Percentiles rank a stretch among this genome's conserved stretches.
These are phyloP conservation scores for Oreochromis spilurus DNA, from an alignment of 2,113 vertebrate genomes.

Conservation along the genomic window DNA sequence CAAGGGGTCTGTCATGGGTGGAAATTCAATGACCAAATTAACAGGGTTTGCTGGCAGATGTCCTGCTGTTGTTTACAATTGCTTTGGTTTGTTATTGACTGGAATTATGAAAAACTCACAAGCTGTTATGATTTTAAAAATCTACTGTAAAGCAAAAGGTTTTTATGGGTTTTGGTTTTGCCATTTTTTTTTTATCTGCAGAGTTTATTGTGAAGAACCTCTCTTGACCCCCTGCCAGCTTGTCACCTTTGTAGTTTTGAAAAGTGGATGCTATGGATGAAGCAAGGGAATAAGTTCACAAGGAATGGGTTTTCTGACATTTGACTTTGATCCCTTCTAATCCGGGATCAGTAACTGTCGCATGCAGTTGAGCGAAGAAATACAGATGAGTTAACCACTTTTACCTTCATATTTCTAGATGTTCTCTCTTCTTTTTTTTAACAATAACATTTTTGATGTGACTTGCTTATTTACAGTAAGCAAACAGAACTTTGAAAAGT, in stretches of 20 bases:
- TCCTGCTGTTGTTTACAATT: not conserved
- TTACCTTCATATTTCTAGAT: not conserved
- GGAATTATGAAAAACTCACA: not conserved
- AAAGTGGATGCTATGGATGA: not conserved
- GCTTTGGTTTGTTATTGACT: not conserved
- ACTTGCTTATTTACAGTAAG: not conserved
- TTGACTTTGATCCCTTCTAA: slow-evolving; percentile 21
- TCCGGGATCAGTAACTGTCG: not conserved
- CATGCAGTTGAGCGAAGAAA: not conserved
- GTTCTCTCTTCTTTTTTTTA: not conserved
- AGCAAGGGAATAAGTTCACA: not conserved
- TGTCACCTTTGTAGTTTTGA: slow-evolving; percentile 29
- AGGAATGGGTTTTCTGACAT: slow-evolving; percentile 15
- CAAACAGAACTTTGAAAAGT: not conserved
- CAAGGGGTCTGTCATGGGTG: not conserved
- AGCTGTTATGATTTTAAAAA: not conserved
- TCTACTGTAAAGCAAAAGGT: not conserved
- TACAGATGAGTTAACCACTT: not conserved
- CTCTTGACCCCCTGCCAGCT: slow-evolving; percentile 14
- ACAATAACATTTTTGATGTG: not conserved
- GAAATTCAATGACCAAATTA: not conserved
- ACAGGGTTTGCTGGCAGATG: not conserved
- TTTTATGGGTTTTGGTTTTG: not conserved
- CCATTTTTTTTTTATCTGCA: not conserved
- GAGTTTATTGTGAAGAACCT: slow-evolving; percentile 8